A percentile compares a stretch with the other conserved stretches of the same genome.
Evolutionary conservation across 1,140 invertebrate genomes (phyloP).

Genomic region (Tetramorium simillimum): DNA sequence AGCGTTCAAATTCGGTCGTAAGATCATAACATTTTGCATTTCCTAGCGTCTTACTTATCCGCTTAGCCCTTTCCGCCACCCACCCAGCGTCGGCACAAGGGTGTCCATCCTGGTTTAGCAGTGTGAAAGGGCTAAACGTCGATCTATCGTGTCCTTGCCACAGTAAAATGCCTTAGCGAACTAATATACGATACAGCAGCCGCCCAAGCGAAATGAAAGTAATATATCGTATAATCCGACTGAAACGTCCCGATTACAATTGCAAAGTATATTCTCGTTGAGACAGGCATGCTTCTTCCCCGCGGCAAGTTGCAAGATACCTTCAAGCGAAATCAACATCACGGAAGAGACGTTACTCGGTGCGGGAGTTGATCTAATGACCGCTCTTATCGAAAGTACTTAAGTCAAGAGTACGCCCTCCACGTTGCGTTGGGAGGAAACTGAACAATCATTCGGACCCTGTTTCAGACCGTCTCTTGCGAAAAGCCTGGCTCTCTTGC

Average conservation of each 20-base stretch:
- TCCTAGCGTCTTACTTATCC: constrained; percentile 30
- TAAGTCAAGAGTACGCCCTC: not conserved
- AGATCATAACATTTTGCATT: constrained; percentile 27
- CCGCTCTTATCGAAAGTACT: not conserved
- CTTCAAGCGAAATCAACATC: constrained; percentile 24
- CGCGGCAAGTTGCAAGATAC: constrained; percentile 19
- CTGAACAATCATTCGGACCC: not conserved
- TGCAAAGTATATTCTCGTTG: constrained; percentile 29
- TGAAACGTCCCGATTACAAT: constrained; percentile 17
- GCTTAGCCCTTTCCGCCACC: constrained; percentile 22
- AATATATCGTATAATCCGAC: constrained; percentile 22
- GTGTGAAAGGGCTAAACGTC: constrained; percentile 20
- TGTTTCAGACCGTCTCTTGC: not conserved
- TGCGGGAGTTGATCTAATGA: not conserved
- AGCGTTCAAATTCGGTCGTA: not conserved
- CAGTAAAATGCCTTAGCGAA: constrained; percentile 67
- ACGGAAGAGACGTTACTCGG: not conserved
- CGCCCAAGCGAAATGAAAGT: constrained; percentile 66
- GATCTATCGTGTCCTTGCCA: constrained; percentile 47
- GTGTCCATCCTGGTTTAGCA: not conserved
- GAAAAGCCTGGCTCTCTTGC: constrained; percentile 31
- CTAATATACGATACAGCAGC: constrained; percentile 68
- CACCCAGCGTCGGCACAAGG: not conserved
- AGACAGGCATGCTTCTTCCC: constrained; percentile 39
- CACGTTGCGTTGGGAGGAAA: not conserved